Evolutionary conservation across 2,113 vertebrate species (phyloP), one percentile per base, ranked within the genome.

Genomic region (Nematolebias whitei): DNA sequence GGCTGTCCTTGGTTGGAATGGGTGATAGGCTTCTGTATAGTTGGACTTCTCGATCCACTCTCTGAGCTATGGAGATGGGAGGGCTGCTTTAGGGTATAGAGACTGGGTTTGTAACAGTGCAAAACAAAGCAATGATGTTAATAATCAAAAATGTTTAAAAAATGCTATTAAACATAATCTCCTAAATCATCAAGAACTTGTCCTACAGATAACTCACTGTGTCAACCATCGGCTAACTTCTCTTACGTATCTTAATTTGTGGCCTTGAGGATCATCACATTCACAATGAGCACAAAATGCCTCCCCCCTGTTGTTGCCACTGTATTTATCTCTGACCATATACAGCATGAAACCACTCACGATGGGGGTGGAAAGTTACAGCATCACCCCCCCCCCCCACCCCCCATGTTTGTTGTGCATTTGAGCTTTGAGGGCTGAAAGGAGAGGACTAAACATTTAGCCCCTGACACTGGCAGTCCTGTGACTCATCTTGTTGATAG

Each of bases 401-500:
- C 15, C 39, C 16, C n/a, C 43, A 44, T 47, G 67, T 77, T 74
- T 76, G 68, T 65, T 38, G 53, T 63, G 74, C 68, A 50, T 78
- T 83, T 78, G 56, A 66, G 68, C 78, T 79, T 51, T 15, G 44
- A 80, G 51, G 62, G 68, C 69, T 62, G 63, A 79, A 83, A 76
- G 72, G 63, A 70, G 53, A 85, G 72, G 70, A 85, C 85, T 72
- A 84, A 85, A 85, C 80, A 80, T 85, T 81, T 85, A 85, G 78
- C 83, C 68, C 58, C 76, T 84, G 82, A 86, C 82, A 80, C 20
- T 12, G 65, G 69, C 71, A 74, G 74, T 80, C 50, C 79, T 89
- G 82, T 89, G 89, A 90, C 74, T 91, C 88, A 90, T 81, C 62
- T 54, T 79, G 85, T 74, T 86, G 87, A 87, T 84, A 71, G 83